Percentiles rank a stretch among this genome's conserved stretches.
phyloP scores from a whole-genome alignment of 2,888 invertebrate species.

The Hoplodrina ambigua region DNA sequence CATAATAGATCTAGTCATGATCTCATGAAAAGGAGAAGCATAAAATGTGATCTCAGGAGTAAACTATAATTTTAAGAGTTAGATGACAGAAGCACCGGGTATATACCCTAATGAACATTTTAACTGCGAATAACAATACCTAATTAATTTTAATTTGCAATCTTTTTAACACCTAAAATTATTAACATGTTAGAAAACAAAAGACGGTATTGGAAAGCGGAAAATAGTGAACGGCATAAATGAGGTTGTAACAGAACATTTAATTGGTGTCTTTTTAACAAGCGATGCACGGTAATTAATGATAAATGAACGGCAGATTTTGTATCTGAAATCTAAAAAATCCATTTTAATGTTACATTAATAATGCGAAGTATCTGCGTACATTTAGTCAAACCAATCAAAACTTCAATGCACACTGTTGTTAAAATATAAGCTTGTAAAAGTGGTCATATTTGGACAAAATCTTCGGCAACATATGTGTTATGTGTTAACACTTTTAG shows the following conservation, averaged over 20 bases:
- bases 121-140: slow-evolving; percentile 3
- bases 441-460: background rate
- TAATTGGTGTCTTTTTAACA: slow-evolving; percentile 65
- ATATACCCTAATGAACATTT: slow-evolving; percentile 4
- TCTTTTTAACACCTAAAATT: slow-evolving; percentile 29
- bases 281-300: slow-evolving; percentile 63
- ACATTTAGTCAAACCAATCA: background rate
- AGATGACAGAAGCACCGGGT: background rate
- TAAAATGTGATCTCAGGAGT: slow-evolving; percentile 41
- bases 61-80: slow-evolving; percentile 16
- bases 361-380: slow-evolving; percentile 1
- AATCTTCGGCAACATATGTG: background rate
- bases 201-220: slow-evolving; percentile 29
- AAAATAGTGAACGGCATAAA: slow-evolving; percentile 33
- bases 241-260: slow-evolving; percentile 69
- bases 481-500: background rate
- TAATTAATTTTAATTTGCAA: slow-evolving; percentile 16
- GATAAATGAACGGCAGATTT: background rate
- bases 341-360: slow-evolving; percentile 2
- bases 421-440: background rate
- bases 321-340: background rate
- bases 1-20: slow-evolving; percentile 10
- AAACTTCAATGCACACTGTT: background rate
- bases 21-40: slow-evolving; percentile 23
- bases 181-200: slow-evolving; percentile 41